Percentiles rank a stretch among this genome's conserved stretches.
These are phyloP conservation scores for Eutrigla gurnardus DNA, from an alignment of 2,797 vertebrate species.

Conservation along the genomic window DNA sequence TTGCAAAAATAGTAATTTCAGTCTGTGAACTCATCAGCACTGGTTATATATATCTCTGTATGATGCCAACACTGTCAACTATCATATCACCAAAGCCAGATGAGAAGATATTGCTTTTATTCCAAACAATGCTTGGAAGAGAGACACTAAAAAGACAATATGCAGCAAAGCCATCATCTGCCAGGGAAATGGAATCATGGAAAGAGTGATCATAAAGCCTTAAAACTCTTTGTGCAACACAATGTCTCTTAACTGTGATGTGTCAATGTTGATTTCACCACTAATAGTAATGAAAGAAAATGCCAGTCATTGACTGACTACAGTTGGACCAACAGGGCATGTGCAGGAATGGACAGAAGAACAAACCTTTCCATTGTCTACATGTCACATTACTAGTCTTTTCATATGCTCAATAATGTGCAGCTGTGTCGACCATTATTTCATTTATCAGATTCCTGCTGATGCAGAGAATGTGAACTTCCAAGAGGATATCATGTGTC, in stretches of 20 bases:
- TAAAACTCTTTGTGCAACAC: background rate
- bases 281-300: background rate
- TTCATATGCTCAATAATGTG: background rate
- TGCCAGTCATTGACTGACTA: background rate
- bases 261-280: background rate
- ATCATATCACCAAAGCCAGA: background rate
- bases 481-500: slow-evolving; percentile 54
- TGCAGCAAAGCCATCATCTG: background rate
- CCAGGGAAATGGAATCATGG: background rate
- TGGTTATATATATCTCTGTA: background rate
- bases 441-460: slow-evolving; percentile 38
- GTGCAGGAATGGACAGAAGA: background rate
- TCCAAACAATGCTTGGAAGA: background rate
- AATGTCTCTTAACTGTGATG: background rate
- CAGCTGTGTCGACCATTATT: slow-evolving; percentile 12
- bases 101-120: background rate
- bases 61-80: background rate
- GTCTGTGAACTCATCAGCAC: background rate
- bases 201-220: background rate
- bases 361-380: slow-evolving; percentile 13
- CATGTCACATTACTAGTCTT: slow-evolving; percentile 5
- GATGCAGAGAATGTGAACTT: slow-evolving; percentile 45
- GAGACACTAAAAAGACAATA: background rate
- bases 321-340: background rate
- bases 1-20: background rate